Conservation (phyloP, 2,797 vertebrate genomes). For the Pseudopleuronectes americanus region DNA sequence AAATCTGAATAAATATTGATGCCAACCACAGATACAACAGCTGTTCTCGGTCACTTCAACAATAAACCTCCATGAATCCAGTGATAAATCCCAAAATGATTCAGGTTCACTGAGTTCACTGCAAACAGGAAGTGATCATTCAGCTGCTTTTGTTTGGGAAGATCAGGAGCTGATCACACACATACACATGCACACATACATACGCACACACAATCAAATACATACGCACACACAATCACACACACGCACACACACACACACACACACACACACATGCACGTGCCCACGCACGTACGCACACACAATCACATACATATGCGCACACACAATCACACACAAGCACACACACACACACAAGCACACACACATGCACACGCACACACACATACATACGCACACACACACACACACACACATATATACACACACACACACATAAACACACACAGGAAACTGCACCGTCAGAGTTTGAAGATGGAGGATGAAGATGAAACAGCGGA, state of each 20-base stretch:
- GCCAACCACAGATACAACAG: too few relatives aligned
- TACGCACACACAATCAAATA: background rate
- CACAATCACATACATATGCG: slow-evolving; percentile 3
- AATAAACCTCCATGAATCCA: too few relatives aligned
- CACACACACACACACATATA: slow-evolving; percentile 5
- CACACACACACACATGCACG: background rate
- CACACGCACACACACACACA: slow-evolving; percentile 14
- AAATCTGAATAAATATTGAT: too few relatives aligned
- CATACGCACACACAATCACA: slow-evolving; percentile 6
- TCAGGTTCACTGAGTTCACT: too few relatives aligned
- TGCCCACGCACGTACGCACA: background rate
- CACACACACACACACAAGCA: background rate
- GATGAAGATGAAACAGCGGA: slow-evolving; percentile 21
- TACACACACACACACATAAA: slow-evolving; percentile 13
- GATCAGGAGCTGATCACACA: background rate
- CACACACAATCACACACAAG: too few relatives aligned
- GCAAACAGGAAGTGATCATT: too few relatives aligned
- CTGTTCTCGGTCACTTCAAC: too few relatives aligned
- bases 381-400: too few relatives aligned
- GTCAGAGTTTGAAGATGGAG: slow-evolving; percentile 24
- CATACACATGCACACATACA: background rate
- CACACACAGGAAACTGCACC: background rate
- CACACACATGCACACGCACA: background rate
- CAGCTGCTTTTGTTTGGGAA: too few relatives aligned
- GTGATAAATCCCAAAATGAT: too few relatives aligned